These are phyloP conservation scores for Verasper variegatus DNA, from an alignment of 2,113 vertebrate genomes.

Conservation along the genomic window DNA sequence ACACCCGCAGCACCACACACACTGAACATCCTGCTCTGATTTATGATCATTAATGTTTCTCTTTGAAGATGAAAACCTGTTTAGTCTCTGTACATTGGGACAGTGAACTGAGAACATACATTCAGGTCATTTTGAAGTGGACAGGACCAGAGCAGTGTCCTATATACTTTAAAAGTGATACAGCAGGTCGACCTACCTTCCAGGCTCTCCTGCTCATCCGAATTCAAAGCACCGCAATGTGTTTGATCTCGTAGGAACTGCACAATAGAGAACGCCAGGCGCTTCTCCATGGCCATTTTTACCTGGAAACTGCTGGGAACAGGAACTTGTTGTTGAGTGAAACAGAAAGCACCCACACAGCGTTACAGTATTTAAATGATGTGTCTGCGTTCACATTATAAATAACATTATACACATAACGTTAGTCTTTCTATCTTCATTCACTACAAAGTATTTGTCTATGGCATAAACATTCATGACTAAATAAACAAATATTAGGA, in stretches of 20 bases:
- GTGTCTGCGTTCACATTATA: not conserved
- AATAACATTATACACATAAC: not conserved
- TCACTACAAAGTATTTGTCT: not conserved
- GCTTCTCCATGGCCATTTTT: slow-evolving; percentile 95
- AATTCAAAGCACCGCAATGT: slow-evolving; percentile 89
- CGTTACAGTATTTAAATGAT: not conserved
- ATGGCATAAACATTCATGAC: not conserved
- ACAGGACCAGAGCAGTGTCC: not conserved
- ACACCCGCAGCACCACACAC: not conserved
- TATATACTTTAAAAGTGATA: not conserved
- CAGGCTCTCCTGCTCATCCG: slow-evolving; percentile 97
- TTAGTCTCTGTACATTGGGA: not conserved
- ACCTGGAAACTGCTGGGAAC: slow-evolving; percentile 50
- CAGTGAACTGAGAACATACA: not conserved
- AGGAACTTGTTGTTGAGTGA: slow-evolving; percentile 2
- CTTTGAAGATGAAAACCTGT: too few species aligned
- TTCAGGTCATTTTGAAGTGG: not conserved
- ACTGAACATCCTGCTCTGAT: too few species aligned
- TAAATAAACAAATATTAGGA: not conserved
- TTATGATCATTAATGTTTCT: too few species aligned
- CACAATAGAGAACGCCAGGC: slow-evolving; percentile 93
- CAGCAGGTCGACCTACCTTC: slow-evolving; percentile 85
- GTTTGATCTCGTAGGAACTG: slow-evolving; percentile 97
- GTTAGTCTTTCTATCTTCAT: too few species aligned
- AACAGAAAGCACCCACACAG: not conserved